Conservation (phyloP, 30 jellyfish, hydroid and myxozoan species). For the Aurelia sp. region DNA sequence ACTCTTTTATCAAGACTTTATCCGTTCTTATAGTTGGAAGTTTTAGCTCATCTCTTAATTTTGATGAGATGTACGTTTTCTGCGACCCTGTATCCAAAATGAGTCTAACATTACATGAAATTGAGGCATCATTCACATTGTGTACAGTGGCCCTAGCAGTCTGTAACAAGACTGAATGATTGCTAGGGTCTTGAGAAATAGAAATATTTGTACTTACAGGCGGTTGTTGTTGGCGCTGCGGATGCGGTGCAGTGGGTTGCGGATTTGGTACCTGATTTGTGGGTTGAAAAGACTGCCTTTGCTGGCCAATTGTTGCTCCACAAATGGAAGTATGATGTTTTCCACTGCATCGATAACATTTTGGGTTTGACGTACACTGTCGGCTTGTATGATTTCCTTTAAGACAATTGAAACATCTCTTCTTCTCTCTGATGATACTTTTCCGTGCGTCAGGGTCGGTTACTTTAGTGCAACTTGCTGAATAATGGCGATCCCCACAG, state of each 20-base stretch:
- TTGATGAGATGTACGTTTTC: slow-evolving; percentile 2
- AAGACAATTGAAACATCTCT: not conserved
- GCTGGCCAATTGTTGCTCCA: not conserved
- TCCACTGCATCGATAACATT: not conserved
- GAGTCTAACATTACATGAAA: slow-evolving; percentile 7
- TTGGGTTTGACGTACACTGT: not conserved
- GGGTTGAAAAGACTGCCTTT: not conserved
- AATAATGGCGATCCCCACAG: too few species aligned
- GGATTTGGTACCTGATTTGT: not conserved
- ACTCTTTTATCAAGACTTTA: not conserved
- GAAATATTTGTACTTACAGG: slow-evolving; percentile 19
- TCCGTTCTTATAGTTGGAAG: not conserved
- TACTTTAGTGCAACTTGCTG: too few species aligned
- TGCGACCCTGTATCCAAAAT: slow-evolving; percentile 29
- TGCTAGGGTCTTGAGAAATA: not conserved
- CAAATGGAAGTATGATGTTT: not conserved
- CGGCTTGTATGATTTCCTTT: not conserved
- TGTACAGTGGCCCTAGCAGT: slow-evolving; percentile 8
- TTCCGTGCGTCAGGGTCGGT: too few species aligned
- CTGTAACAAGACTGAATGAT: not conserved
- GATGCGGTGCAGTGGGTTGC: not conserved
- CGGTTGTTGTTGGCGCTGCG: too few species aligned
- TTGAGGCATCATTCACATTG: not conserved
- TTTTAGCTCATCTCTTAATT: slow-evolving; percentile 1
- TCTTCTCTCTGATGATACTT: too few species aligned